Conservation (phyloP, 1,140 invertebrate species). For the Palaemon carinicauda region DNA sequence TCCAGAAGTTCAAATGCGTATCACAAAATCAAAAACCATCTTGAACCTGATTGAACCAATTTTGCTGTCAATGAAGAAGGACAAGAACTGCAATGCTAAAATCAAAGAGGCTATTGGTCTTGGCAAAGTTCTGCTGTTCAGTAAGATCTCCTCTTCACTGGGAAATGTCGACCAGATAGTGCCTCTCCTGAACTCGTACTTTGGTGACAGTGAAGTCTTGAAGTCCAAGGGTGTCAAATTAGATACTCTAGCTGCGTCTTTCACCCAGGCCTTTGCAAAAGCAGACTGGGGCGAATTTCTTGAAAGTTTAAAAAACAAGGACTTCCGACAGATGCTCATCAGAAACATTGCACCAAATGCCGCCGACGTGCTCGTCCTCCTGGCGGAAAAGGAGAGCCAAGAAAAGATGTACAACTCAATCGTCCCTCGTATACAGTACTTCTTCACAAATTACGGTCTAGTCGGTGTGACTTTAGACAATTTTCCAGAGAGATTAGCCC, state of each 20-base stretch:
- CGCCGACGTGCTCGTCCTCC: neutral
- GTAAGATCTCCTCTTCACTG: neutral
- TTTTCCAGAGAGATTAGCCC: conserved; percentile 34
- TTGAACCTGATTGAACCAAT: conserved; percentile 24
- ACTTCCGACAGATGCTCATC: neutral
- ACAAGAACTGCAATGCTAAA: conserved; percentile 27
- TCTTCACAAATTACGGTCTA: conserved; percentile 14
- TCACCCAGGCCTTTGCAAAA: neutral
- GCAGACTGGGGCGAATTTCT: neutral
- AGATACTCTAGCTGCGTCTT: neutral
- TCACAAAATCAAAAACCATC: neutral
- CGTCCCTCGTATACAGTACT: neutral
- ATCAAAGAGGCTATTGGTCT: conserved; percentile 4
- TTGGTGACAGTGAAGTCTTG: neutral
- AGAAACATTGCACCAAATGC: neutral
- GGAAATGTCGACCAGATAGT: neutral
- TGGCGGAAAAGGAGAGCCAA: neutral
- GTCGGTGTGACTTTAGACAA: conserved; percentile 27
- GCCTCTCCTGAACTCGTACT: neutral
- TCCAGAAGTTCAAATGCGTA: neutral
- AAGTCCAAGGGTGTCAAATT: neutral
- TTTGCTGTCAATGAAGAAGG: conserved; percentile 17
- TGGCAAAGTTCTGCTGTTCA: neutral
- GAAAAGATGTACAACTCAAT: neutral
- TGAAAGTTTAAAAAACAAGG: conserved; percentile 1